Evolutionary conservation across 1,140 invertebrate genomes (phyloP), one percentile per base, ranked within the genome.

Genomic region (Drosophila ogumai): DNA sequence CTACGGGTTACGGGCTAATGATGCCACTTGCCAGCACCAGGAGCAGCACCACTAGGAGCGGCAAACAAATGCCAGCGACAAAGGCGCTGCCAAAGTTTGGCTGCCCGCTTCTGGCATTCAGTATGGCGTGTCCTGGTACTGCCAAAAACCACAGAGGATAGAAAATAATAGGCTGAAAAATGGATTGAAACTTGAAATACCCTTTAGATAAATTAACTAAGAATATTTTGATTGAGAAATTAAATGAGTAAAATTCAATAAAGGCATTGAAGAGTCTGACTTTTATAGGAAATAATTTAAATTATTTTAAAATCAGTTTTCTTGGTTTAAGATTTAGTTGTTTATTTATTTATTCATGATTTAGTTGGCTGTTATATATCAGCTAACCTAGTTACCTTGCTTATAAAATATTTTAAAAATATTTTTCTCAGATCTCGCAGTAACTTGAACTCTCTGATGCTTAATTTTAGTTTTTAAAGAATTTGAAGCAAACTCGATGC

Each of bases 71-170:
- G 52, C 52, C 56, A 28, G 56, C 56, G 25, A 58, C 56, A 64
- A 65, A 65, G 54, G 41, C 58, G 41, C 43, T 58, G 44, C 25
- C 43, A 56, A 55, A 56, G 44, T 56, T 87, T 79, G 76, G 49
- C 71, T 75, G 81, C 68, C 59, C 81, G 64, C 82, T 80, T 36
- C 46, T 78, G 64, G 82, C 75, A 75, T 75, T 82, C 69, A 73
- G 60, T 28, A 63, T 87, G 63, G 75, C 67, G 75, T 87, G 76
- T 77, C 71, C 79, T 82, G 75, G 75, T 73, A 76, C 77, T 88
- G 84, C 84, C 84, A 88, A 87, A 86, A 86, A 88, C 79, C 79
- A 69, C 79, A 88, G 47, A 66, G 32, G 38, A 54, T 32, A 54
- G 31, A 9, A 10, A n/a, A 25, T 36, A 66, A n/a, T 6, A 3